phyloP scores from a whole-genome alignment of 2,113 vertebrate species.

The Scolopax mira region DNA sequence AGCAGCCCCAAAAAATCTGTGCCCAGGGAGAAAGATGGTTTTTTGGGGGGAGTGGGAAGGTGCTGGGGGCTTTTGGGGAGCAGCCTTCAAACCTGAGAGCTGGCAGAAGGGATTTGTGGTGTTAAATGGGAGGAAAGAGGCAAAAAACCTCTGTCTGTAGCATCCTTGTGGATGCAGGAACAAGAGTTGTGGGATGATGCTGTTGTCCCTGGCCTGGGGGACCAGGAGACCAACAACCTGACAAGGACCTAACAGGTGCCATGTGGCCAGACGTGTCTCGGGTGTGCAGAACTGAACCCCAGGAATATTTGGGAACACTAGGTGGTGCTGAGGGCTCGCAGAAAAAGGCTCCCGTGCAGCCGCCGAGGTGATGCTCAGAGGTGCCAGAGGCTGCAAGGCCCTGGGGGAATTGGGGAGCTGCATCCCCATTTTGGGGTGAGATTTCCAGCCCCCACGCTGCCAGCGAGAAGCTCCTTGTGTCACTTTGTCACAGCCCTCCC shows the following conservation, averaged over 20 bases:
- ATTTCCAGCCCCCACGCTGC: background rate
- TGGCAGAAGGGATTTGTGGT: background rate
- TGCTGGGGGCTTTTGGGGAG: background rate
- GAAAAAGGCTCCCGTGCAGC: fast-evolving
- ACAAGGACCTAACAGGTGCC: fast-evolving
- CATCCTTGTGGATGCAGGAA: background rate
- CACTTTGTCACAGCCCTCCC: background rate
- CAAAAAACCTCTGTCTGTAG: fast-evolving
- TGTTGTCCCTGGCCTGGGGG: background rate
- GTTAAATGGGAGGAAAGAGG: background rate
- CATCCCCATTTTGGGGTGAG: background rate
- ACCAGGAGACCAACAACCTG: background rate
- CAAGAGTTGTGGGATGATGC: background rate
- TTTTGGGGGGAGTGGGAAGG: background rate
- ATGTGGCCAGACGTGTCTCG: fast-evolving
- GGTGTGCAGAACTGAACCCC: background rate
- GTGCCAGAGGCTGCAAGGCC: background rate
- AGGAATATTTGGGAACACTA: slow-evolving; percentile 12
- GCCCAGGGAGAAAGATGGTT: background rate
- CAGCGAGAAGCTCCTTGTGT: background rate
- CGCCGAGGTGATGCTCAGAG: background rate
- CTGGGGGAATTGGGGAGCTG: fast-evolving
- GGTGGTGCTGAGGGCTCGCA: slow-evolving; percentile 44
- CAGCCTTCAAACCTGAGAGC: background rate
- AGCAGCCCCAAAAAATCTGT: background rate